These are phyloP conservation scores for Auanema sp. DNA, from an alignment of 2,888 invertebrate genomes.

Conservation along the genomic window DNA sequence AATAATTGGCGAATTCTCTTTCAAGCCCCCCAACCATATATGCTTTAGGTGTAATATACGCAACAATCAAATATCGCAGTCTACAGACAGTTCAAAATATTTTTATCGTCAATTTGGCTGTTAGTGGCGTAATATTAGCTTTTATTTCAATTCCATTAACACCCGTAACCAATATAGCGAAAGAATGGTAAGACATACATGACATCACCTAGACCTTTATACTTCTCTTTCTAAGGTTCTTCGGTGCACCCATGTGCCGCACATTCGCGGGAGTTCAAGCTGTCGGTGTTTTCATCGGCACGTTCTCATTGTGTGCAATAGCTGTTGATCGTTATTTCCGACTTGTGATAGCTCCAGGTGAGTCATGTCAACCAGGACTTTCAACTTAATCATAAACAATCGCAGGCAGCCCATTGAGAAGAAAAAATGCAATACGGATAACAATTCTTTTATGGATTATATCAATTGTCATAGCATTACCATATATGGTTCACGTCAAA, in stretches of 20 bases:
- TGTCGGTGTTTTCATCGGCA: slow-evolving; percentile 93
- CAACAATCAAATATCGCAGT: slow-evolving; percentile 35
- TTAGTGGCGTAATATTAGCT: slow-evolving; percentile 75
- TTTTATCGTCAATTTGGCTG: slow-evolving; percentile 90
- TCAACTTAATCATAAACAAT: background rate
- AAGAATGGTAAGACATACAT: slow-evolving; percentile 73
- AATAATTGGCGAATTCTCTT: background rate
- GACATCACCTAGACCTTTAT: background rate
- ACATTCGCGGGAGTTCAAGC: slow-evolving; percentile 88
- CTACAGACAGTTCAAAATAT: slow-evolving; percentile 72
- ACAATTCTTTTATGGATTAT: slow-evolving; percentile 34
- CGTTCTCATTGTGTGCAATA: slow-evolving; percentile 90
- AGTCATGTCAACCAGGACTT: background rate
- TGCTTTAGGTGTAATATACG: slow-evolving; percentile 28
- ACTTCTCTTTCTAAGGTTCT: slow-evolving; percentile 68
- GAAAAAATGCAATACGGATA: slow-evolving; percentile 37
- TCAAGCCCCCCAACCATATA: background rate
- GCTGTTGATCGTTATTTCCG: slow-evolving; percentile 84
- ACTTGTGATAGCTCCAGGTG: slow-evolving; percentile 40
- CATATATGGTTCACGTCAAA: slow-evolving; percentile 83
- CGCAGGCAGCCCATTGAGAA: slow-evolving; percentile 35
- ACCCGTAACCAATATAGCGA: slow-evolving; percentile 86
- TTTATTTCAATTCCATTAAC: slow-evolving; percentile 92
- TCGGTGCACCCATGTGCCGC: slow-evolving; percentile 86
- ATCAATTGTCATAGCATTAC: slow-evolving; percentile 73